phyloP scores from a whole-genome alignment of 2,888 invertebrate genomes.

The Lepidocyrtoides sp. region DNA sequence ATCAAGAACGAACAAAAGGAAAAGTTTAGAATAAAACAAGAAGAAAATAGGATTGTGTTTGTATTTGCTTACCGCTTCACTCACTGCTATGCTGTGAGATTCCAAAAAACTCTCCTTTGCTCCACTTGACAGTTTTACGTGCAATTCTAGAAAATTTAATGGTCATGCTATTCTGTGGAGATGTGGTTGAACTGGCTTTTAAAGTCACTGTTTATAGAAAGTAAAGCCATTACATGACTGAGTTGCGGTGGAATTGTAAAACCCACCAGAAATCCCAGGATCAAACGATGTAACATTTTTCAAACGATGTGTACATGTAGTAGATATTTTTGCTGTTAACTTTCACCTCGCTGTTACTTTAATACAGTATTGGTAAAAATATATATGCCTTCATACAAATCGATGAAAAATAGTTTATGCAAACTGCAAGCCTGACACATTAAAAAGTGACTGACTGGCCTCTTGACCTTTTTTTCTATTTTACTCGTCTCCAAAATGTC shows the following conservation, averaged over 20 bases:
- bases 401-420: neutral
- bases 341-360: too few relatives aligned
- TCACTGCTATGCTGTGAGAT: too few relatives aligned
- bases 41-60: slow-evolving; percentile 56
- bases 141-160: slow-evolving; percentile 18
- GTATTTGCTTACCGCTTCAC: slow-evolving; percentile 9
- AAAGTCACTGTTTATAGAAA: neutral
- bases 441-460: neutral
- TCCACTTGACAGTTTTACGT: slow-evolving; percentile 47
- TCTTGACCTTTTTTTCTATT: slow-evolving; percentile 49
- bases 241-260: neutral
- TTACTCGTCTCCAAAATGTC: too few relatives aligned
- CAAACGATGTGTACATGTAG: too few relatives aligned
- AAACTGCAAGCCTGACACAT: too few relatives aligned
- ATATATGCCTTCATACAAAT: too few relatives aligned
- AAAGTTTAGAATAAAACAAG: slow-evolving; percentile 22
- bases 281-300: too few relatives aligned
- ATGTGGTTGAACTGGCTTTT: neutral
- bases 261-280: too few relatives aligned
- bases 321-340: too few relatives aligned
- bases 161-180: neutral
- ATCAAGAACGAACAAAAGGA: neutral
- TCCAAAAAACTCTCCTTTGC: neutral
- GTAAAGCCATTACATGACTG: neutral
- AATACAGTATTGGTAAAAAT: too few relatives aligned